These are phyloP conservation scores for Calidris pygmaea DNA, from an alignment of 2,113 vertebrate species.

Conservation along the genomic window DNA sequence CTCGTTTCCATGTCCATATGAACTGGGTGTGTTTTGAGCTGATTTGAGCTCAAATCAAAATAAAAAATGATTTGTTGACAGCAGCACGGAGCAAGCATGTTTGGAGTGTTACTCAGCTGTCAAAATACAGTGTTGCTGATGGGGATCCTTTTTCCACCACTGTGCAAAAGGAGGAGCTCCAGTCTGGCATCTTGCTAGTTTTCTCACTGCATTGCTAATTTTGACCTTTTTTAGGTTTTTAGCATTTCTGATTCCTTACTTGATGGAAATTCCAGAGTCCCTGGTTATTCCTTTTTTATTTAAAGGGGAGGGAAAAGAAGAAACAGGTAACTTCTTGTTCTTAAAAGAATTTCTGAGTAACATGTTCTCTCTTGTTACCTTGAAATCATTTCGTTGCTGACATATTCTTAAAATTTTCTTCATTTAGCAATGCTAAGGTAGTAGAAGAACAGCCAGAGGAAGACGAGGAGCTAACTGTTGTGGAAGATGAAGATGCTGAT, in stretches of 20 bases:
- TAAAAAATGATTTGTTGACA: not conserved
- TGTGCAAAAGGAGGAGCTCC: not conserved
- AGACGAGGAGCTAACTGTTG: conserved; percentile 81
- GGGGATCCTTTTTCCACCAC: not conserved
- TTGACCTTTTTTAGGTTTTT: not conserved
- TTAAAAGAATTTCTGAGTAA: not conserved
- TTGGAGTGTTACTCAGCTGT: not conserved
- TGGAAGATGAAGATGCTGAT: conserved; percentile 76
- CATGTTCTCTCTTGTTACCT: not conserved
- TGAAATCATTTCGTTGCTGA: not conserved
- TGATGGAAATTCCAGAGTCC: not conserved
- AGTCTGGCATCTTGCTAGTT: not conserved
- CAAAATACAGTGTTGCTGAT: not conserved
- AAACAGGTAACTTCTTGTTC: not conserved
- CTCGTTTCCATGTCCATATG: fast-evolving
- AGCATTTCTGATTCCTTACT: not conserved
- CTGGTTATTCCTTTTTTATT: not conserved
- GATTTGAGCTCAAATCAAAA: not conserved
- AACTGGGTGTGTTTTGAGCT: not conserved
- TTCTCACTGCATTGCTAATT: not conserved
- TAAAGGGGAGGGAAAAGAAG: not conserved
- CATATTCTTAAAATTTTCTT: not conserved
- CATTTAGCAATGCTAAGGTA: conserved; percentile 85
- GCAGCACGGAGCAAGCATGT: not conserved
- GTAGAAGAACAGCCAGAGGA: conserved; percentile 80